Evolutionary conservation across 2,888 invertebrate species (phyloP), one percentile per base, ranked within the genome.

Genomic region (Zhengitettix transpicula): DNA sequence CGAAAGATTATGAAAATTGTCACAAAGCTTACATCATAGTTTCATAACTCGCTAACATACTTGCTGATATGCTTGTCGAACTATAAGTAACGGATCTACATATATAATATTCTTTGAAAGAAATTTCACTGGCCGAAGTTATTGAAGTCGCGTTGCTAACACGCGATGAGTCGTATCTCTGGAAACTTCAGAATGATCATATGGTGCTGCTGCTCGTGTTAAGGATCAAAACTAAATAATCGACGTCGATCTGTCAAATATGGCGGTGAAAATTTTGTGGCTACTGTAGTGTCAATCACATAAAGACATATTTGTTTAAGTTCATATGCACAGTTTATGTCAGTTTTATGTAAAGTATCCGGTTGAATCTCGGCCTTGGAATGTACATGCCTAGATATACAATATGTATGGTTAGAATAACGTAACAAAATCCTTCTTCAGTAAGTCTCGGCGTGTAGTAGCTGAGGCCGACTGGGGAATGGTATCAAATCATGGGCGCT

Each of bases 401-500:
- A 17, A 9, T 42, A 62, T 63, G 63, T 60, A 60, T 58, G 59
- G 58, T 51, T 62, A 60, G 57, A 61, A 60, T 59, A 59, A 60
- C 60, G 55, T 42, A 52, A 60, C 60, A n/a, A 15, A 40, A 71
- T 69, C 71, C 61, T 67, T 67, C 66, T 65, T 69, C 68, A 69
- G 70, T 69, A 68, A 69, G 71, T 69, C 67, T 67, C 66, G 67
- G 67, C 67, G 66, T 67, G 67, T 65, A 66, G 67, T 65, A 63
- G 63, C 64, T 63, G 62, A 64, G 64, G 65, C 65, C 65, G 65
- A 66, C 64, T 65, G 64, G 66, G 69, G 67, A 66, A 69, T 68
- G 68, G 66, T 67, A 74, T 70, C 71, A 72, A 74, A 77, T 73
- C 74, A 92, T 92, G 92, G 92, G 92, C 75, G 91, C 91, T 73